Evolutionary conservation across 2,113 vertebrate species (phyloP), one percentile per base, ranked within the genome.

Genomic region (Oreochromis spilurus): DNA sequence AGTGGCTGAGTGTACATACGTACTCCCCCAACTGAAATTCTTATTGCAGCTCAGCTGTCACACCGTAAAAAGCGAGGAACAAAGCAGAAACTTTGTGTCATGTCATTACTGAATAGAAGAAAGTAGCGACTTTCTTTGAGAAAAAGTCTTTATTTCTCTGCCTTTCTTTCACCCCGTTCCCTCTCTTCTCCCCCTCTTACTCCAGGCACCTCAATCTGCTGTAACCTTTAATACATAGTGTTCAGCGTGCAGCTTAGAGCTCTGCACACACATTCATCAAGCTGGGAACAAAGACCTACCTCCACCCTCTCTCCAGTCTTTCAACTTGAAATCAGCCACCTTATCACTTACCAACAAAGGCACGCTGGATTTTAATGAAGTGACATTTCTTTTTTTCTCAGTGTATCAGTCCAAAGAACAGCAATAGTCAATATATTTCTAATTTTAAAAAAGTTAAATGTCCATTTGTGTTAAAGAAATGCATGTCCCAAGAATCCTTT

Each of bases 41-140:
- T 88, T 85, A 86, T 93, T 67, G 50, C 84, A 84, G 89, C 88
- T 82, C 87, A 90, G 89, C 94, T 96, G 95, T 96, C 95, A 96
- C 84, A 86, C 80, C 8, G 72, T 86, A 91, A 94, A 85, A 94
- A 82, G 88, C 67, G 31, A 81, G 84, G 87, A 95, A 95, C 94
- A 96, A 94, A 93, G 95, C 78, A 89, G 83, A 86, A 92, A 92
- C 93, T 94, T 96, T 93, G 90, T 96, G 88, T 94, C 94, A 93
- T 94, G 94, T 95, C 94, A 93, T 87, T 94, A 95, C 26, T 93
- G 92, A 95, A 94, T 88, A 95, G 94, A 94, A 91, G 95, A 77
- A 93, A 92, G 91, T 84, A 81, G 80, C 82, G 87, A 91, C 89
- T 95, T 90, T 81, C 83, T 87, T 91, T 75, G 83, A 78, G 77